A percentile compares a stretch with the other conserved stretches of the same genome.
Evolutionary conservation across 2,113 vertebrate genomes (phyloP).

Genomic region (Toxotes jaculatrix): DNA sequence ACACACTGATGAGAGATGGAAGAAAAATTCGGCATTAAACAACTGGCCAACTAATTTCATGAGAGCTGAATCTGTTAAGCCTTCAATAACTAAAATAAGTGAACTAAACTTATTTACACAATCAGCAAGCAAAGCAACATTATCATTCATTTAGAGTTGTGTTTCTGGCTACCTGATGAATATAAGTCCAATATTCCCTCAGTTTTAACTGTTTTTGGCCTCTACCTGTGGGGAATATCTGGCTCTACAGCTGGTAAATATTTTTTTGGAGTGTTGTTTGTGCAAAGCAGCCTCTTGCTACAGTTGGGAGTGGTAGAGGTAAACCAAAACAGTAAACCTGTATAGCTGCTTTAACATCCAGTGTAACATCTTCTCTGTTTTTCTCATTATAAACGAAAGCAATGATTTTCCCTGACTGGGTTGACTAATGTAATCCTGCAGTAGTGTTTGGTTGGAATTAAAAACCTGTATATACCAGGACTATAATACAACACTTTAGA

Average conservation of each 20-base stretch:
- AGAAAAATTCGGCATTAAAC: not conserved
- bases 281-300: not conserved
- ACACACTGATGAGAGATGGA: conserved; percentile 71
- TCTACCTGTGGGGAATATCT: no score
- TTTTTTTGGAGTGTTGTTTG: no score
- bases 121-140: not conserved
- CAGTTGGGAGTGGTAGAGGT: no score
- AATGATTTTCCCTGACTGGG: no score
- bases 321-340: not conserved
- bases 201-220: no score
- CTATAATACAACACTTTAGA: not conserved
- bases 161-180: not conserved
- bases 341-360: no score
- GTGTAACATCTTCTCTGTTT: no score
- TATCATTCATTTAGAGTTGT: not conserved
- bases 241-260: no score
- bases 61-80: not conserved
- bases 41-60: not conserved
- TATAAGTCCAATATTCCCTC: not conserved
- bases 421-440: not conserved
- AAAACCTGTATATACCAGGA: not conserved
- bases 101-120: no score
- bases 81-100: no score
- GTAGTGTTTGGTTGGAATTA: not conserved
- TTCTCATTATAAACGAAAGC: no score